Evolutionary conservation across 2,797 vertebrate species (phyloP), one percentile per base, ranked within the genome.

Genomic region (Sebastes nivosus): DNA sequence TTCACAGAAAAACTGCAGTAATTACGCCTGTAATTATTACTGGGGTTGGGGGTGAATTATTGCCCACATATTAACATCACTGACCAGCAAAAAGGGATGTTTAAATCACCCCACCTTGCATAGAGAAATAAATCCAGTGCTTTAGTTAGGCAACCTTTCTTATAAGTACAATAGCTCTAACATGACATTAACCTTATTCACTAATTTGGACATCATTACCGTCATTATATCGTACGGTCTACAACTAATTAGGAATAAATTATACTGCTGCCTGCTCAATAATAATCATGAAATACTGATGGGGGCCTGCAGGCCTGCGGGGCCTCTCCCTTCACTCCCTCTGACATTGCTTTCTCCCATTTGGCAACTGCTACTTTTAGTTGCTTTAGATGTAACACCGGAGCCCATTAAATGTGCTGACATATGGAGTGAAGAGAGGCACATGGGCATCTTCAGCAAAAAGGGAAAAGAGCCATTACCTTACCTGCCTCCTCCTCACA

Each of bases 391-490:
- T 82, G 59, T 22, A 73, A 73, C 86, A 84, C 83, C 58, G 36
- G 78, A 82, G 81, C 90, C 72, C 57, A 82, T 82, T 86, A 85
- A 88, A 85, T 81, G 59, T 84, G 82, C 84, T 89, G 79, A 85
- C 87, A 86, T 84, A 81, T 34, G 75, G 54, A 84, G 64, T 63
- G 68, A 78, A 81, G 75, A 69, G 61, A 82, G 75, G 80, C 85
- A 71, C 63, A 57, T 32, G 69, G 86, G 76, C 75, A 61, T 90
- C 82, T 84, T 90, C 77, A 88, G 85, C 74, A 72, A 83, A 89
- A 89, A 76, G 32, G 29, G 20, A 59, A 64, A 30, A 34, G 75
- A 83, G 77, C 75, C 79, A 87, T 81, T 91, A 61, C 71, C 74
- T 78, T 5, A 83, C 75, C 79, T 76, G 66, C 60, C 64, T 79